phyloP scores from a whole-genome alignment of 2,888 invertebrate genomes.

The Acleris emargana region DNA sequence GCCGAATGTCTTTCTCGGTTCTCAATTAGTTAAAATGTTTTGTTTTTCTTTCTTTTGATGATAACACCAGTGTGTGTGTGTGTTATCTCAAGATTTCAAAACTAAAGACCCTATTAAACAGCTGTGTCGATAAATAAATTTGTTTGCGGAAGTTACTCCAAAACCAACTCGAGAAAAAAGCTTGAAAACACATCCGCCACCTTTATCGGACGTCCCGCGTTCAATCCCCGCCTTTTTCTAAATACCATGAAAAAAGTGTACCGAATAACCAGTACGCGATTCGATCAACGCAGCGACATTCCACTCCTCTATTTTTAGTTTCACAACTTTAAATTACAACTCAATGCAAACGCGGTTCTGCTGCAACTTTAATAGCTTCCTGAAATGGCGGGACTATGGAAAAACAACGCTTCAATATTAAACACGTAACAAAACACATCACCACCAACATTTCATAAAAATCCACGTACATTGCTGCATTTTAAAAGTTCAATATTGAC shows the following conservation, averaged over 20 bases:
- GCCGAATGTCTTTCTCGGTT: too few species aligned
- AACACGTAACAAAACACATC: slow-evolving; percentile 10
- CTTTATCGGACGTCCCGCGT: not conserved
- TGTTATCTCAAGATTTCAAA: too few species aligned
- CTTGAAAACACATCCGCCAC: not conserved
- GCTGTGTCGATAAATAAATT: too few species aligned
- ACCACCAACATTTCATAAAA: not conserved
- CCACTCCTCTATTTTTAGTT: slow-evolving; percentile 26
- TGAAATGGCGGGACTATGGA: slow-evolving; percentile 32
- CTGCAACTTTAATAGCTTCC: slow-evolving; percentile 36
- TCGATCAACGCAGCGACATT: slow-evolving; percentile 34
- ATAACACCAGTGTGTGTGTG: too few species aligned
- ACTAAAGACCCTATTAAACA: too few species aligned
- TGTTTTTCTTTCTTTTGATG: too few species aligned
- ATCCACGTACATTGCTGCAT: slow-evolving; percentile 6
- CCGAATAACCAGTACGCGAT: slow-evolving; percentile 19
- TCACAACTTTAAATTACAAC: slow-evolving; percentile 36
- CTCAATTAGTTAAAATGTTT: too few species aligned
- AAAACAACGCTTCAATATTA: slow-evolving; percentile 32
- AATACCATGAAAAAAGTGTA: slow-evolving; percentile 9
- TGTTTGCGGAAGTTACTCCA: too few species aligned
- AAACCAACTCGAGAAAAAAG: too few species aligned
- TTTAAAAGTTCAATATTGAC: too few species aligned
- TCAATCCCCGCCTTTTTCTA: not conserved
- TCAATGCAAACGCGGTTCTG: slow-evolving; percentile 30